These are phyloP conservation scores for Diphyllodes magnificus DNA, from an alignment of 2,113 vertebrate species.

Conservation along the genomic window DNA sequence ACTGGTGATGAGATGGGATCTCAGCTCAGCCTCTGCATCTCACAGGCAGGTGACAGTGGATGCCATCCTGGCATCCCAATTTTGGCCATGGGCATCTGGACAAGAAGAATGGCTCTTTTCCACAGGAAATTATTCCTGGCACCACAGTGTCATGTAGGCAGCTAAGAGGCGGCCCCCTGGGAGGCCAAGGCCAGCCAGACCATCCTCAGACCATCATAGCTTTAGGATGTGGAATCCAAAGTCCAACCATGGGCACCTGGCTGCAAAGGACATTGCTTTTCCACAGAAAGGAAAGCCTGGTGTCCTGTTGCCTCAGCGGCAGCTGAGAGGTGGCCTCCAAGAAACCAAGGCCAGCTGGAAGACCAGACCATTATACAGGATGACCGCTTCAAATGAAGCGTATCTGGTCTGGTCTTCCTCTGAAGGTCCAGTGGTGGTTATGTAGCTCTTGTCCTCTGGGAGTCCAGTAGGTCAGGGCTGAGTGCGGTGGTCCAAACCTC, in stretches of 20 bases:
- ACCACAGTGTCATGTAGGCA: neutral
- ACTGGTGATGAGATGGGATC: neutral
- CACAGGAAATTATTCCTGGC: neutral
- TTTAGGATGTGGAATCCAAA: neutral
- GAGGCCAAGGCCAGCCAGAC: neutral
- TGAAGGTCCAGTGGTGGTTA: no score
- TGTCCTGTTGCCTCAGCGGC: neutral
- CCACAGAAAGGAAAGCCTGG: neutral
- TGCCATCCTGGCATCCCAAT: neutral
- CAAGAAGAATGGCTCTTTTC: neutral
- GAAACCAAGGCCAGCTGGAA: neutral
- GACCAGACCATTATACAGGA: no score
- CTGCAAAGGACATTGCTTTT: neutral
- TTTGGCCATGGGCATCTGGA: neutral
- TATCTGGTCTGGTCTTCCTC: no score
- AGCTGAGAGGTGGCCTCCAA: neutral
- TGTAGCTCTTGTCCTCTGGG: no score
- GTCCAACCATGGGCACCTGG: neutral
- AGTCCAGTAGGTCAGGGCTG: no score
- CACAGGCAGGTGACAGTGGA: neutral
- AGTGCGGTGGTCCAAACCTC: no score
- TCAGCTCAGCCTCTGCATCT: neutral
- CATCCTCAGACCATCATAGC: neutral
- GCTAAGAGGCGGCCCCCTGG: neutral
- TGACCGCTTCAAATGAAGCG: no score